These are phyloP conservation scores for Metopolophium dirhodum DNA, from an alignment of 1,140 invertebrate genomes.

Conservation along the genomic window DNA sequence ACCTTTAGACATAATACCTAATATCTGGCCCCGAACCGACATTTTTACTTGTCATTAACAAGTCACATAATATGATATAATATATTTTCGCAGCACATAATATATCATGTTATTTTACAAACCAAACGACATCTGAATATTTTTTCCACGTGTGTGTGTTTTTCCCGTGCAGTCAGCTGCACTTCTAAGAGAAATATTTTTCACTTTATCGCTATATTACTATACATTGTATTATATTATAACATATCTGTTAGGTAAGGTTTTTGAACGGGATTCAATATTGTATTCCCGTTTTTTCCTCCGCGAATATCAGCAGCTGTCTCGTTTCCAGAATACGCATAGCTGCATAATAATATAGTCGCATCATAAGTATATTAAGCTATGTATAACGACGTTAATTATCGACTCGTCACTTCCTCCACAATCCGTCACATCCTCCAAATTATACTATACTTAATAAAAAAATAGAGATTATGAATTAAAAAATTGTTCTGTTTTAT, in stretches of 20 bases:
- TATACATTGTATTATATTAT: background rate
- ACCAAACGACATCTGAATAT: background rate
- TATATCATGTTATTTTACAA: background rate
- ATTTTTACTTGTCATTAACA: constrained; percentile 12
- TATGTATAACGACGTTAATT: background rate
- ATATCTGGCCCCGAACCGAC: background rate
- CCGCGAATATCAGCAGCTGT: background rate
- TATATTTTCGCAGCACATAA: background rate
- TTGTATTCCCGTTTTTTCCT: background rate
- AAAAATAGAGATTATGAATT: background rate
- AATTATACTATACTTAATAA: background rate
- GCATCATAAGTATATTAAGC: too few species aligned
- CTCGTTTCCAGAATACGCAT: background rate
- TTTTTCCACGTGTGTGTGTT: background rate
- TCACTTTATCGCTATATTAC: background rate
- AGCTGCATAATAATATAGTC: background rate
- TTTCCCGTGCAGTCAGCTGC: background rate
- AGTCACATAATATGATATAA: background rate
- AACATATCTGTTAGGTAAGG: background rate
- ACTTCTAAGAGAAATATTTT: background rate
- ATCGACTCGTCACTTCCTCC: background rate
- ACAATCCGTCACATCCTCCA: background rate
- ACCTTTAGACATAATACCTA: background rate
- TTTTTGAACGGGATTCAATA: background rate
- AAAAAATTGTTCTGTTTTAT: background rate